Conservation (phyloP, 2,888 invertebrate genomes). For the Osmoderma eremita region DNA sequence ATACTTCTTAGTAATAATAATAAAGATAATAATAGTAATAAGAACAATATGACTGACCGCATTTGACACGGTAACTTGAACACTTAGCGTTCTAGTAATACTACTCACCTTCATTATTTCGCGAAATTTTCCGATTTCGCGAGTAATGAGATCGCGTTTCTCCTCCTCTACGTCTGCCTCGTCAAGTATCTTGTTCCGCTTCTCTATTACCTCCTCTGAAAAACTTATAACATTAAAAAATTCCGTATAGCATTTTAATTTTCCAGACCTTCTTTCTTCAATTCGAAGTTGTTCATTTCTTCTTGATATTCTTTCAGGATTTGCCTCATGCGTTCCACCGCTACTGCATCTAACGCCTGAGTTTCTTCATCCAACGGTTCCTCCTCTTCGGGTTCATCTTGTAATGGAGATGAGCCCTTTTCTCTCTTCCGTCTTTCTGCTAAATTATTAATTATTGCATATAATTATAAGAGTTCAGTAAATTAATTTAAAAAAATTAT, state of each 20-base stretch:
- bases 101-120: slow-evolving; percentile 93
- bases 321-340: slow-evolving; percentile 80
- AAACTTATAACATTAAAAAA: slow-evolving; percentile 36
- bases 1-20: slow-evolving; percentile 30
- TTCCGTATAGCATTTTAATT: slow-evolving; percentile 22
- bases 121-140: slow-evolving; percentile 97
- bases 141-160: slow-evolving; percentile 93
- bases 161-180: slow-evolving; percentile 95
- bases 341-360: slow-evolving; percentile 77
- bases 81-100: slow-evolving; percentile 25
- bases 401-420: slow-evolving; percentile 70
- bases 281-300: slow-evolving; percentile 77
- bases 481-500: background rate
- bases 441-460: slow-evolving; percentile 50
- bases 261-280: slow-evolving; percentile 69
- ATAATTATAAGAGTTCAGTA: background rate
- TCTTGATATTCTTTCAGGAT: slow-evolving; percentile 85
- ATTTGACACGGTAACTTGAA: slow-evolving; percentile 24
- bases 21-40: no score
- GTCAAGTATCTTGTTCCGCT: slow-evolving; percentile 75
- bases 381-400: slow-evolving; percentile 69
- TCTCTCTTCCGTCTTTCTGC: slow-evolving; percentile 71
- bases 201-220: slow-evolving; percentile 74
- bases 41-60: slow-evolving; percentile 16
- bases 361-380: slow-evolving; percentile 81